phyloP scores from a whole-genome alignment of 1,140 invertebrate species.

The Nebria ingens region DNA sequence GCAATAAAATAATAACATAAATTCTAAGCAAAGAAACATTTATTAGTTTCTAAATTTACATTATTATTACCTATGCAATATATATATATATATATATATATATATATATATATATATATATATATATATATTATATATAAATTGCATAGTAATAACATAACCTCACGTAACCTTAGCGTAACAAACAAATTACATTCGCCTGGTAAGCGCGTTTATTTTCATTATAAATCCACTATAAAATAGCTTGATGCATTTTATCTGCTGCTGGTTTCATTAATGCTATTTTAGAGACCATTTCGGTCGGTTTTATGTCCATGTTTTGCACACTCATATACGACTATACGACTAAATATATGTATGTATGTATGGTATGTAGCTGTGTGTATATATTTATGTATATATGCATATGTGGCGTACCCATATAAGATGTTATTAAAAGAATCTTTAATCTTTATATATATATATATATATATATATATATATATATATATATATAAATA shows the following conservation, averaged over 20 bases:
- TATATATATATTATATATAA: background rate
- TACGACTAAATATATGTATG: background rate
- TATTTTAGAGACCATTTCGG: constrained; percentile 5
- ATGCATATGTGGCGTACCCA: background rate
- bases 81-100: background rate
- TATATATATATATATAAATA: background rate
- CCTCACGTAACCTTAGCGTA: background rate
- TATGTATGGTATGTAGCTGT: background rate
- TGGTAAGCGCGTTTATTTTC: background rate
- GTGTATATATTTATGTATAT: background rate
- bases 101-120: background rate
- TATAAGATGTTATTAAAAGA: background rate
- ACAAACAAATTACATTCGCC: background rate
- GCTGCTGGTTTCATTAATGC: constrained; percentile 4
- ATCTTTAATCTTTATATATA: background rate
- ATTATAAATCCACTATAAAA: constrained; percentile 10
- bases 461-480: background rate
- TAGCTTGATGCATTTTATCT: constrained; percentile 7
- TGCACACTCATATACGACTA: background rate
- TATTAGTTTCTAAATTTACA: background rate
- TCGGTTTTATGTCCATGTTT: constrained; percentile 5
- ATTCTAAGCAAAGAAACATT: background rate
- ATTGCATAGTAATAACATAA: background rate
- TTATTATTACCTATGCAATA: background rate
- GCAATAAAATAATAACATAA: no score